Evolutionary conservation across 2,797 vertebrate genomes (phyloP).

Genomic region (Acanthurus leucopareius): DNA sequence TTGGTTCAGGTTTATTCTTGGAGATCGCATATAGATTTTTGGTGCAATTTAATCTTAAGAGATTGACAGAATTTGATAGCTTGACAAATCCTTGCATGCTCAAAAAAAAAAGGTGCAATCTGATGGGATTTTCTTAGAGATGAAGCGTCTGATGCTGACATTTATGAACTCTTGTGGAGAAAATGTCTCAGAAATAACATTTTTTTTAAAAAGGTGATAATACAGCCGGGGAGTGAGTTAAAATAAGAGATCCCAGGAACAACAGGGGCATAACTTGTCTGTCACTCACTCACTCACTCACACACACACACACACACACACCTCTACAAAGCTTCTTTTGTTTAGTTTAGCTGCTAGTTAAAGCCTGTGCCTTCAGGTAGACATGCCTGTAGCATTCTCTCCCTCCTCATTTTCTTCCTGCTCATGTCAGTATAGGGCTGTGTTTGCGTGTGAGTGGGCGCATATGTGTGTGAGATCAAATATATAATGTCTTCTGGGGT

Average conservation of each 20-base stretch:
- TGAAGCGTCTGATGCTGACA: conserved; percentile 20
- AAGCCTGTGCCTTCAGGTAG: conserved; percentile 43
- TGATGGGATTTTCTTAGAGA: conserved; percentile 25
- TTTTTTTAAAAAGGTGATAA: conserved; percentile 40
- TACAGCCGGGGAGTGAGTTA: conserved; percentile 30
- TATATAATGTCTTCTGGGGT: conserved; percentile 26
- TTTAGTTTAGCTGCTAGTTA: conserved; percentile 68
- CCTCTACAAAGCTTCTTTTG: conserved; percentile 52
- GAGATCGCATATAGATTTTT: conserved; percentile 35
- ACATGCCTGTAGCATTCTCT: conserved; percentile 41
- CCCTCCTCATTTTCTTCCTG: conserved; percentile 1
- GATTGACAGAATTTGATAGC: conserved; percentile 17
- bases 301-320: conserved; percentile 31
- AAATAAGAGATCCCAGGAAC: conserved; percentile 15
- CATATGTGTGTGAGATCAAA: conserved; percentile 13
- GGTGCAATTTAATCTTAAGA: conserved; percentile 20
- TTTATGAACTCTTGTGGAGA: conserved; percentile 32
- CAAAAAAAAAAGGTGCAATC: conserved; percentile 2
- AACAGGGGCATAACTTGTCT: conserved; percentile 22
- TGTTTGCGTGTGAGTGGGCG: conserved; percentile 15
- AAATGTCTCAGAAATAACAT: conserved; percentile 41
- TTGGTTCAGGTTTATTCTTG: conserved; percentile 17
- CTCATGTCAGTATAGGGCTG: conserved; percentile 12
- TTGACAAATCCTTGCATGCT: conserved; percentile 21
- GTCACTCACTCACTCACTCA: conserved; percentile 38